phyloP scores from a whole-genome alignment of 2,797 vertebrate species.

The Paratrypauchen microcephalus region DNA sequence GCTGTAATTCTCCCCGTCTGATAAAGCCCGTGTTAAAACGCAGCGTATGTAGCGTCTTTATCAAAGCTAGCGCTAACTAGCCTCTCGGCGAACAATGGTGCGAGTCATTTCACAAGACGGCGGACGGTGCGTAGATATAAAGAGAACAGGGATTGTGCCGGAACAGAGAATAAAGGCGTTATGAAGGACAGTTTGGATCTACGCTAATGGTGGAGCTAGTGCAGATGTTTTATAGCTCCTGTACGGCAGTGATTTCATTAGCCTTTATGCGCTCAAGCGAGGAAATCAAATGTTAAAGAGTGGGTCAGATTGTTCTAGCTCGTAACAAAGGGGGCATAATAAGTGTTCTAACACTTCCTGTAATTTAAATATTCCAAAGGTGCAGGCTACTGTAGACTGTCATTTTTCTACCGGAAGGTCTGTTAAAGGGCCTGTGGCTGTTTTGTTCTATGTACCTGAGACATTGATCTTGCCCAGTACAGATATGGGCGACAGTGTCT shows the following conservation, averaged over 20 bases:
- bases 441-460: neutral
- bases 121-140: conserved; percentile 63
- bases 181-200: conserved; percentile 62
- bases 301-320: conserved; percentile 6
- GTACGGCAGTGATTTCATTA: conserved; percentile 70
- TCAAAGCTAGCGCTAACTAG: conserved; percentile 68
- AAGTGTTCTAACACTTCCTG: neutral
- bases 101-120: conserved; percentile 70
- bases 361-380: neutral
- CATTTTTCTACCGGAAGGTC: neutral
- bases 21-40: conserved; percentile 65
- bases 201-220: conserved; percentile 70
- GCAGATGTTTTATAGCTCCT: conserved; percentile 58
- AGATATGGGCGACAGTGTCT: no score
- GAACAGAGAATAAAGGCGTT: conserved; percentile 73
- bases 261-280: conserved; percentile 54
- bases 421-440: neutral
- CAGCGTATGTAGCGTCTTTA: conserved; percentile 60
- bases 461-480: no score
- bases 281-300: conserved; percentile 30
- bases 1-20: conserved; percentile 60
- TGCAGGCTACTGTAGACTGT: no score
- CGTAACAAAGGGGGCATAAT: neutral
- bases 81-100: conserved; percentile 69
- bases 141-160: conserved; percentile 57